These are phyloP conservation scores for Cryptomyrus ogoouensis DNA, from an alignment of 2,113 vertebrate genomes.

Conservation along the genomic window DNA sequence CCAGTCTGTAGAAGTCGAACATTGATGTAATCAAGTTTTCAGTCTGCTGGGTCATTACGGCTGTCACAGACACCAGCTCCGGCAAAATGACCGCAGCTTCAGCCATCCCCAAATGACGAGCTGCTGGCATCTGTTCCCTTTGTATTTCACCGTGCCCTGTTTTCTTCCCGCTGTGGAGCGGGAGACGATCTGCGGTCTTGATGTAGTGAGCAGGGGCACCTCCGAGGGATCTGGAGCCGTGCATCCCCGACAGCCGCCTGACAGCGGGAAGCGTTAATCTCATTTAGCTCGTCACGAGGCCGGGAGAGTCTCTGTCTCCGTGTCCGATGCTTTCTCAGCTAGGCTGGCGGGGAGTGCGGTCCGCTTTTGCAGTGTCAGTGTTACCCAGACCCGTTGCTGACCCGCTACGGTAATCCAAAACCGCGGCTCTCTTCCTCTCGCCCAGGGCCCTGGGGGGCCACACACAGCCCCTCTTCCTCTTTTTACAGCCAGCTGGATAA, in stretches of 20 bases:
- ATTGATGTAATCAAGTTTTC: background rate
- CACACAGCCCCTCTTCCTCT: background rate
- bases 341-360: background rate
- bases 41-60: background rate
- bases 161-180: background rate
- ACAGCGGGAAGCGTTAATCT: background rate
- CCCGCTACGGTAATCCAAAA: background rate
- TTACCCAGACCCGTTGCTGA: background rate
- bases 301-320: background rate
- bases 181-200: background rate
- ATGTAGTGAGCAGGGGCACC: background rate
- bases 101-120: background rate
- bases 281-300: background rate
- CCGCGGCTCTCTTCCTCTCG: background rate
- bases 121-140: background rate
- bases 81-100: background rate
- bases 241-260: background rate
- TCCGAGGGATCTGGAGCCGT: background rate
- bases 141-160: background rate
- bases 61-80: background rate
- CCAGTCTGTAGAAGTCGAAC: background rate
- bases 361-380: background rate
- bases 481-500: background rate
- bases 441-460: background rate
- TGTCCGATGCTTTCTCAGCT: background rate